Percentiles rank a stretch among this genome's conserved stretches.
These are phyloP conservation scores for Benthosema pterotum DNA, from an alignment of 2,797 vertebrate species.

Conservation along the genomic window DNA sequence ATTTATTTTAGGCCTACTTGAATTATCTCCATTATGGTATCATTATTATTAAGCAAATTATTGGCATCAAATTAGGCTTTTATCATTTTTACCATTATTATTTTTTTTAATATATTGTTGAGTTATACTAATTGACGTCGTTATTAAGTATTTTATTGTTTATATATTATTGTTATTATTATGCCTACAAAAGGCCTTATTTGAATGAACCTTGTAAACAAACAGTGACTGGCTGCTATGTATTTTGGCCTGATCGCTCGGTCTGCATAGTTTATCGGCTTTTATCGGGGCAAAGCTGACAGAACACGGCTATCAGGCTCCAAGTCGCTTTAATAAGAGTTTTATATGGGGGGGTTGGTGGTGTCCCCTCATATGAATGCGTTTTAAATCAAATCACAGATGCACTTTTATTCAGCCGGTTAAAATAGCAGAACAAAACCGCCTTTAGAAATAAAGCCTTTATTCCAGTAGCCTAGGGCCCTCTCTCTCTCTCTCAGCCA, in stretches of 20 bases:
- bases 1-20: too few relatives aligned
- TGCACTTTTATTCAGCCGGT: conserved; percentile 93
- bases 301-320: conserved; percentile 73
- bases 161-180: conserved; percentile 1
- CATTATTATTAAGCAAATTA: too few relatives aligned
- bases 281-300: conserved; percentile 74
- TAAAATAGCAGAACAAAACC: conserved; percentile 94
- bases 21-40: too few relatives aligned
- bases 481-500: conserved; percentile 84
- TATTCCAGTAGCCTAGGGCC: conserved; percentile 83
- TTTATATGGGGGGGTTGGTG: conserved; percentile 76
- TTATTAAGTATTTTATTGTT: neutral
- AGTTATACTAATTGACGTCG: neutral
- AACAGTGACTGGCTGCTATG: conserved; percentile 12
- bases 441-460: conserved; percentile 90
- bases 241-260: conserved; percentile 49
- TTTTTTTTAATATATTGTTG: neutral
- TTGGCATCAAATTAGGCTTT: too few relatives aligned
- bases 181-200: conserved; percentile 2
- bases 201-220: conserved; percentile 28
- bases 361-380: conserved; percentile 87
- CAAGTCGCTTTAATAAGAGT: conserved; percentile 89
- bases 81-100: too few relatives aligned
- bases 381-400: conserved; percentile 96
- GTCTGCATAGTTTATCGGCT: conserved; percentile 77